Conservation (phyloP, 2,113 vertebrate genomes). For the Penelope pileata region DNA sequence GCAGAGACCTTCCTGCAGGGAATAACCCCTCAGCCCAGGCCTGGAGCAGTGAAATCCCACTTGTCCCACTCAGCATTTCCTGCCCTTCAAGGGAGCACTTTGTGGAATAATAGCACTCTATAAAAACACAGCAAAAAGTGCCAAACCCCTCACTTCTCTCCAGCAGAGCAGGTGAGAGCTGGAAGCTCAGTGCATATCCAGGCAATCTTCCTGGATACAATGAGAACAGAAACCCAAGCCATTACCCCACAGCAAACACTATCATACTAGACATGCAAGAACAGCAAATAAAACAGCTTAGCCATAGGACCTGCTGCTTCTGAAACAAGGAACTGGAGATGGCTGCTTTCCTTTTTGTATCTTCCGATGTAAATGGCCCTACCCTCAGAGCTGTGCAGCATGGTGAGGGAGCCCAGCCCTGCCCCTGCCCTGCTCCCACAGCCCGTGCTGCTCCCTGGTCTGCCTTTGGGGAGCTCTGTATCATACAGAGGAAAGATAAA, state of each 20-base stretch:
- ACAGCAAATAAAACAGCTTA: not conserved
- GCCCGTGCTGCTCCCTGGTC: not conserved
- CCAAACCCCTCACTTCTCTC: not conserved
- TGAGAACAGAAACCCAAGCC: not conserved
- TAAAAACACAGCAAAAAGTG: not conserved
- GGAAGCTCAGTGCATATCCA: not conserved
- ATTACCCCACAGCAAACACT: not conserved
- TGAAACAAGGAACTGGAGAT: not conserved
- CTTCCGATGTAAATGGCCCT: not conserved
- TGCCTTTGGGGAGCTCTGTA: not conserved
- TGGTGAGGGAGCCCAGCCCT: not conserved
- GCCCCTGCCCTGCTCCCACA: not conserved
- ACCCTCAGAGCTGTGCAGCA: not conserved
- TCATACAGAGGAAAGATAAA: not conserved
- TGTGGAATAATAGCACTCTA: not conserved
- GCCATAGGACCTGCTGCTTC: not conserved
- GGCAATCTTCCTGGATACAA: not conserved
- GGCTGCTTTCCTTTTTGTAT: not conserved
- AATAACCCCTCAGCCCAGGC: not conserved
- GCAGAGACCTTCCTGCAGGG: not conserved
- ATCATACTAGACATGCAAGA: rapidly evolving
- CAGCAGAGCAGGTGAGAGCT: not conserved
- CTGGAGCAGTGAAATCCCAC: not conserved
- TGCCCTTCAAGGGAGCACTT: not conserved
- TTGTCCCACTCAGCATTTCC: not conserved